These are phyloP conservation scores for Cerastis leucographa DNA, from an alignment of 2,888 invertebrate genomes.

Conservation along the genomic window DNA sequence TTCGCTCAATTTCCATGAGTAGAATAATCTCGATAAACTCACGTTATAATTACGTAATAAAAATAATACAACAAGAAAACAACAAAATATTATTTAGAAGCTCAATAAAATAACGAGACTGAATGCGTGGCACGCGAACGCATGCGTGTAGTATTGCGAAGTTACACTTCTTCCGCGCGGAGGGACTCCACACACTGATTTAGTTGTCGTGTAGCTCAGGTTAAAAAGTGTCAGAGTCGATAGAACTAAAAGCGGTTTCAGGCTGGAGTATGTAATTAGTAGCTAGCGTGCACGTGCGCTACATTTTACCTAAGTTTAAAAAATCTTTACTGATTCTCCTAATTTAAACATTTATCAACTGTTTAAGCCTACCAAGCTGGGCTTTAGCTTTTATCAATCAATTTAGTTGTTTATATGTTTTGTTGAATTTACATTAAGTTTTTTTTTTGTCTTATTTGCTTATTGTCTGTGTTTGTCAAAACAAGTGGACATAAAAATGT, in stretches of 20 bases:
- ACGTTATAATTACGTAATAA: too few relatives aligned
- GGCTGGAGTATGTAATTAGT: too few relatives aligned
- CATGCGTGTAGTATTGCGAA: too few relatives aligned
- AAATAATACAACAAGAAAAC: too few relatives aligned
- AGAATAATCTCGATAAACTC: too few relatives aligned
- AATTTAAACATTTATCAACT: not conserved
- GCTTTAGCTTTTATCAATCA: not conserved
- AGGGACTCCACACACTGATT: too few relatives aligned
- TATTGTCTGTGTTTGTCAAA: conserved; percentile 31
- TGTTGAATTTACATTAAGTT: not conserved
- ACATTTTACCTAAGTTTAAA: not conserved
- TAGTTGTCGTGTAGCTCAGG: too few relatives aligned
- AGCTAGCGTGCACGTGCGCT: not conserved
- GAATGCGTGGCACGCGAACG: too few relatives aligned
- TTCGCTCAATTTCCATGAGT: too few relatives aligned
- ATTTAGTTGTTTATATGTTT: not conserved
- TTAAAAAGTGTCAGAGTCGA: not conserved
- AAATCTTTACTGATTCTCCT: not conserved
- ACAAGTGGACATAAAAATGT: not conserved
- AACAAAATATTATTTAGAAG: too few relatives aligned
- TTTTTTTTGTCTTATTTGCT: conserved; percentile 22
- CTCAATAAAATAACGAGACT: too few relatives aligned
- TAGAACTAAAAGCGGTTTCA: not conserved
- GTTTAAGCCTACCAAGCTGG: not conserved
- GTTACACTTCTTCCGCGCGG: too few relatives aligned